phyloP scores from a whole-genome alignment of 2,113 vertebrate genomes.

The Corythoichthys intestinalis region DNA sequence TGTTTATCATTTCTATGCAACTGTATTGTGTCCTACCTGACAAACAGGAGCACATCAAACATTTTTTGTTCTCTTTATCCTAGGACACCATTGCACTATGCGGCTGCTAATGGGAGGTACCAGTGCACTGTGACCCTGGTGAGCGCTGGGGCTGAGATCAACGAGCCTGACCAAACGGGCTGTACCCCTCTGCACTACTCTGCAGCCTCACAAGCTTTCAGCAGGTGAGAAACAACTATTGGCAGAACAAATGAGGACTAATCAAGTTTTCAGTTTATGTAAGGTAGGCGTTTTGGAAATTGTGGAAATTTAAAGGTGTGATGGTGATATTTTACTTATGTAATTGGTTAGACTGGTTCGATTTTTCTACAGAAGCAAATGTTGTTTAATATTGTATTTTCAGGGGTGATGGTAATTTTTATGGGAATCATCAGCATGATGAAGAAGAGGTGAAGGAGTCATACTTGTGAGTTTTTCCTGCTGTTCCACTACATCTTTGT shows the following conservation, averaged over 20 bases:
- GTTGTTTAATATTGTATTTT: not conserved
- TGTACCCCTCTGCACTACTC: slow-evolving; percentile 93
- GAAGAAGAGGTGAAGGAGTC: slow-evolving; percentile 87
- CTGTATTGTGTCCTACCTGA: not conserved
- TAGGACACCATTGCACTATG: slow-evolving; percentile 95
- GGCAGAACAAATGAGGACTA: not conserved
- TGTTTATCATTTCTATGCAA: not conserved
- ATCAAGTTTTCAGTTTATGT: not conserved
- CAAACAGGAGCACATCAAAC: not conserved
- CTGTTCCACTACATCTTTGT: not conserved
- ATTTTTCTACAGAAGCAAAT: not conserved
- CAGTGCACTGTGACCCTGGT: slow-evolving; percentile 92
- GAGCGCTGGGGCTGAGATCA: slow-evolving; percentile 85
- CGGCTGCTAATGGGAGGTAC: slow-evolving; percentile 92
- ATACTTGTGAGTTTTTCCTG: slow-evolving; percentile 82
- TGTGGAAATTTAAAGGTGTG: not conserved
- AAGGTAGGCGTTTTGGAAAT: not conserved
- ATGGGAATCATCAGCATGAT: slow-evolving; percentile 79
- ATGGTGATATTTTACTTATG: not conserved
- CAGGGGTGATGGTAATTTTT: slow-evolving; percentile 83
- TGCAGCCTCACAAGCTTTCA: slow-evolving; percentile 90
- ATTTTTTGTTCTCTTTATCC: not conserved
- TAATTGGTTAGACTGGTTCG: too few relatives aligned
- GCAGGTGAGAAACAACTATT: slow-evolving; percentile 71
- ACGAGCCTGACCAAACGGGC: slow-evolving; percentile 87